Conservation (phyloP, 2,888 invertebrate species). For the Drosophila ezoana region DNA sequence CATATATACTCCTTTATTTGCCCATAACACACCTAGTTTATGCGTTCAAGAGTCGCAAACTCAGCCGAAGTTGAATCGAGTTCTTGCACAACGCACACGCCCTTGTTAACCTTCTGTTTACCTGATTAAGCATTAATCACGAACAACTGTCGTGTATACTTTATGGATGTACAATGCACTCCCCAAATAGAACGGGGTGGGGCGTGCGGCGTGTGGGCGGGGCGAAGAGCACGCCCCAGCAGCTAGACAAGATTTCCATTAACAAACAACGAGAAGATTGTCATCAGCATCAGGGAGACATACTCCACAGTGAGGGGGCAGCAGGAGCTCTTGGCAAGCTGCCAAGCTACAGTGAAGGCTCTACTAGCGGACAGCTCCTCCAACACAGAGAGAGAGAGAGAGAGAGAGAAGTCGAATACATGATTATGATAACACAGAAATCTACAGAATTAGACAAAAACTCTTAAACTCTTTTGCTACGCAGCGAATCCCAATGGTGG, state of each 20-base stretch:
- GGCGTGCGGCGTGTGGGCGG: constrained; percentile 6
- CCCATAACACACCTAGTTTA: not conserved
- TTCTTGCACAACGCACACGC: constrained; percentile 4
- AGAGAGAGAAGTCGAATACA: too few relatives aligned
- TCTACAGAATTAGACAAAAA: too few relatives aligned
- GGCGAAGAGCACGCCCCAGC: constrained; percentile 20
- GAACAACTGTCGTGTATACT: constrained; percentile 20
- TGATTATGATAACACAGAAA: too few relatives aligned
- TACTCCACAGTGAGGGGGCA: constrained; percentile 2
- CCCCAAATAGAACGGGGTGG: not conserved
- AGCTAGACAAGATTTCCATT: constrained; percentile 38
- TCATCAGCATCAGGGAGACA: not conserved
- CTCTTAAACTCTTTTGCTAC: too few relatives aligned
- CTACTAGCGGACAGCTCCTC: too few relatives aligned
- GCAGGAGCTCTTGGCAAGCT: constrained; percentile 5
- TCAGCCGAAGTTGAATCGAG: not conserved
- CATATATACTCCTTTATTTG: too few relatives aligned
- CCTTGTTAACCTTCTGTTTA: constrained; percentile 5
- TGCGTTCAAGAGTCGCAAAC: not conserved
- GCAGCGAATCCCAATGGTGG: too few relatives aligned
- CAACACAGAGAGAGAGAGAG: too few relatives aligned
- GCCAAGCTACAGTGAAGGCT: constrained; percentile 8
- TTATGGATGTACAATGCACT: constrained; percentile 42
- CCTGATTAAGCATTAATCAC: constrained; percentile 10
- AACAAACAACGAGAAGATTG: constrained; percentile 5